These are phyloP conservation scores for Lichenostomus cassidix DNA, from an alignment of 2,113 vertebrate species.

Conservation along the genomic window DNA sequence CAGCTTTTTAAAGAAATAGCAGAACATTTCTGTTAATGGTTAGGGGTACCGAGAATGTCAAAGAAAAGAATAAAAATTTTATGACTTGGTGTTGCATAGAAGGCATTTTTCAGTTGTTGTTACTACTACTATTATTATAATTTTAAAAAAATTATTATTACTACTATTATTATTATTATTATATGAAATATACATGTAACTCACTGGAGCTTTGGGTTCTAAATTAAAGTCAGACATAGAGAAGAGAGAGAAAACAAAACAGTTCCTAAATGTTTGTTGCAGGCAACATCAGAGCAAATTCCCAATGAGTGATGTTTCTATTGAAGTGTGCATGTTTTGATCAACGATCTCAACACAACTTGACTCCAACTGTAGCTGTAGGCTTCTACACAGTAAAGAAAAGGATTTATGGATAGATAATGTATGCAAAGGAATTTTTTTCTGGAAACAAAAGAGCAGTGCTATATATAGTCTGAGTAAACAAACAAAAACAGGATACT, in stretches of 20 bases:
- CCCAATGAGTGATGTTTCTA: not conserved
- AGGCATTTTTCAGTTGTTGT: not conserved
- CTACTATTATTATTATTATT: not conserved
- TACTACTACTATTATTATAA: not conserved
- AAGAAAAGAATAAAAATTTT: not conserved
- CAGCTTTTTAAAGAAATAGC: not conserved
- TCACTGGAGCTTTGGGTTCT: not conserved
- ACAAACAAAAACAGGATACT: not conserved
- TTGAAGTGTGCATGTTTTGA: not conserved
- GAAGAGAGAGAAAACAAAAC: not conserved
- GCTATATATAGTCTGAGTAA: not conserved
- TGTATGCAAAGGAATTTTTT: not conserved
- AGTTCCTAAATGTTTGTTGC: not conserved
- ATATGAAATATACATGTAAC: not conserved
- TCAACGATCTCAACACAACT: not conserved
- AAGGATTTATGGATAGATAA: not conserved
- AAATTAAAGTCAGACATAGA: not conserved
- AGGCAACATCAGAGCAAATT: slow-evolving; percentile 5
- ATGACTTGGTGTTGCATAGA: not conserved
- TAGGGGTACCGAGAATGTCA: not conserved
- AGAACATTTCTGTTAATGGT: not conserved
- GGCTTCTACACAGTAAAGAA: not conserved
- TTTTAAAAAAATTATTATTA: not conserved
- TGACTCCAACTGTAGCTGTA: not conserved
- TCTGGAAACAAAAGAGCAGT: not conserved